Conservation (phyloP, 2,113 vertebrate species). For the Acrocephalus arundinaceus region DNA sequence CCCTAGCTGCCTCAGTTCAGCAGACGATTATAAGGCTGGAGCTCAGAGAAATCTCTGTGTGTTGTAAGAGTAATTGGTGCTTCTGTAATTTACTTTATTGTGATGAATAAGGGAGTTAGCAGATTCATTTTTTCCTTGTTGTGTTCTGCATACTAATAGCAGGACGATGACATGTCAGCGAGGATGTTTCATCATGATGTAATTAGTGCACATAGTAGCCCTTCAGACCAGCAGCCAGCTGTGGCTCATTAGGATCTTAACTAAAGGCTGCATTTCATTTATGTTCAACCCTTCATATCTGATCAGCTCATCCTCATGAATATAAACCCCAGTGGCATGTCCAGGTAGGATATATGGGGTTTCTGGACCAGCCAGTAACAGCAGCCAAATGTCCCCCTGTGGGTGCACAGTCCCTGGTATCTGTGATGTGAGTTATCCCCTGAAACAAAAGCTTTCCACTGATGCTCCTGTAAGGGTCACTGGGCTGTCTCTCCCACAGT, state of each 20-base stretch:
- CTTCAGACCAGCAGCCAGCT: conserved; percentile 42
- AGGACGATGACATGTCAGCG: background rate
- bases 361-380: background rate
- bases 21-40: background rate
- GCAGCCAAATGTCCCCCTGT: background rate
- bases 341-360: background rate
- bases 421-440: background rate
- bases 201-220: background rate
- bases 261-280: conserved; percentile 23
- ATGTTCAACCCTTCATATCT: background rate
- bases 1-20: background rate
- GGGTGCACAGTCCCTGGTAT: background rate
- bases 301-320: background rate
- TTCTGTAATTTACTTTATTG: conserved; percentile 9
- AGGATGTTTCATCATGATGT: conserved; percentile 2
- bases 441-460: background rate
- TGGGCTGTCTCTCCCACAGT: background rate
- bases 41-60: background rate
- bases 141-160: background rate
- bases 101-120: background rate
- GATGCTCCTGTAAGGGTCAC: background rate
- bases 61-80: background rate
- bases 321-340: background rate
- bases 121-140: background rate
- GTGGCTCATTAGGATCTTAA: conserved; percentile 24